Evolutionary conservation across 2,888 invertebrate species (phyloP).

Genomic region (Mongoloraphidia duomilia): DNA sequence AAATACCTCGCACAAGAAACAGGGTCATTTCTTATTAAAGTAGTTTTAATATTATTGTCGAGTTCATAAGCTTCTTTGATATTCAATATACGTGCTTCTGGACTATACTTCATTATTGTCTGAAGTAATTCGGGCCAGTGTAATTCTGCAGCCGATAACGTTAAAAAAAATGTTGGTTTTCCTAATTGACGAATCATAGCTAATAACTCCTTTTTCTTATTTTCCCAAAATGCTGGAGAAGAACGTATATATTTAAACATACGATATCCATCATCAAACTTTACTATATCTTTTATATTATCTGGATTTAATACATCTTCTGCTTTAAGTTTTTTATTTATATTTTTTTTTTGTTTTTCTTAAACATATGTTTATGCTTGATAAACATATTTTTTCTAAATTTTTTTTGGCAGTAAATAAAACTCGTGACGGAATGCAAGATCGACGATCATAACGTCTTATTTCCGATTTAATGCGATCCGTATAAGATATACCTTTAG

Average conservation of each 20-base stretch:
- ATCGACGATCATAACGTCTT: slow-evolving; percentile 3
- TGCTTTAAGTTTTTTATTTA: slow-evolving; percentile 1
- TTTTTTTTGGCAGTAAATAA: slow-evolving; percentile 13
- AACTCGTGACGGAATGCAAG: slow-evolving; percentile 8
- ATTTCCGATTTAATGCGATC: slow-evolving; percentile 8
- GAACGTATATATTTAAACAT: slow-evolving; percentile 8
- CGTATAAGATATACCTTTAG: background rate
- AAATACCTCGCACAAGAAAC: slow-evolving; percentile 15
- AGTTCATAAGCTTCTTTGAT: slow-evolving; percentile 2
- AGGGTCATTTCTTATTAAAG: slow-evolving; percentile 15
- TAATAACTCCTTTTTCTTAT: slow-evolving; percentile 13
- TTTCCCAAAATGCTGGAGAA: slow-evolving; percentile 14
- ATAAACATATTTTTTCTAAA: slow-evolving; percentile 9
- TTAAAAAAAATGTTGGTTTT: slow-evolving; percentile 13
- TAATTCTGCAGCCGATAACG: slow-evolving; percentile 12
- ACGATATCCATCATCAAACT: slow-evolving; percentile 8
- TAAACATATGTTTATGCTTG: slow-evolving; percentile 13
- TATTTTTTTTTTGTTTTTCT: slow-evolving; percentile 7
- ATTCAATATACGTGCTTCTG: background rate
- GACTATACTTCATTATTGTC: slow-evolving; percentile 5
- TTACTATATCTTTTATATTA: slow-evolving; percentile 6
- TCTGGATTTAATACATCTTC: slow-evolving; percentile 7
- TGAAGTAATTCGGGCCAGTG: slow-evolving; percentile 12
- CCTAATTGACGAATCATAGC: slow-evolving; percentile 15
- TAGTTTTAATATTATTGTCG: slow-evolving; percentile 9